These are phyloP conservation scores for Notarius lentiginosus DNA, from an alignment of 2,113 vertebrate species.

Conservation along the genomic window DNA sequence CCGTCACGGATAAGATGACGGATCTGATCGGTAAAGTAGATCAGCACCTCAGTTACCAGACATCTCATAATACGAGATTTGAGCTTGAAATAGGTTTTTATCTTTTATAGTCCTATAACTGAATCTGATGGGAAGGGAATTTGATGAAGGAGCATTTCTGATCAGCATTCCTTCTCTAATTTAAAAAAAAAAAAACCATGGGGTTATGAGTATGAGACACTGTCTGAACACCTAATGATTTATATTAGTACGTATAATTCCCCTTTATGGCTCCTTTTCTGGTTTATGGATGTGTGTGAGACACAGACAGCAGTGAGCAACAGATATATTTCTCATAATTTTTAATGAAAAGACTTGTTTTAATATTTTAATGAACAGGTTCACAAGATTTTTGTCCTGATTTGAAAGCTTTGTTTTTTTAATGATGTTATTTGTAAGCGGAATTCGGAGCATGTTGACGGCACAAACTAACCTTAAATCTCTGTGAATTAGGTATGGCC, in stretches of 20 bases:
- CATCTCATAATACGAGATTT: neutral
- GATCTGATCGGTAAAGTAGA: slow-evolving; percentile 80
- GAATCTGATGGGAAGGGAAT: neutral
- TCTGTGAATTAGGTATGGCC: neutral
- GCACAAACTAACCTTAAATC: neutral
- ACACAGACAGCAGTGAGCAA: neutral
- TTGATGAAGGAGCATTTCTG: neutral
- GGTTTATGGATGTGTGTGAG: neutral
- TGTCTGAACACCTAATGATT: neutral
- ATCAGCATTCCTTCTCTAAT: neutral
- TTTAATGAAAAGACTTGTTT: neutral
- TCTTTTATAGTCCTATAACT: neutral
- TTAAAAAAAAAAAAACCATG: neutral
- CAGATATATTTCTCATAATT: neutral
- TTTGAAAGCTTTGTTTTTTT: neutral
- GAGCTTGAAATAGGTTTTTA: neutral
- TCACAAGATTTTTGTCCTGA: neutral
- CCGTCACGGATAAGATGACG: slow-evolving; percentile 89
- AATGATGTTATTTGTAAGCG: neutral
- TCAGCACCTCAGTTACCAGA: neutral
- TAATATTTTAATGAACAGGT: neutral
- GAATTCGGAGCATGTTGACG: neutral
- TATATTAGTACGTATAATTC: neutral
- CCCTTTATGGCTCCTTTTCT: neutral
- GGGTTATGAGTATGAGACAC: neutral